A percentile compares a stretch with the other conserved stretches of the same genome.
These are phyloP conservation scores for Lasioglossum marginatum DNA, from an alignment of 2,888 invertebrate species.

Conservation along the genomic window DNA sequence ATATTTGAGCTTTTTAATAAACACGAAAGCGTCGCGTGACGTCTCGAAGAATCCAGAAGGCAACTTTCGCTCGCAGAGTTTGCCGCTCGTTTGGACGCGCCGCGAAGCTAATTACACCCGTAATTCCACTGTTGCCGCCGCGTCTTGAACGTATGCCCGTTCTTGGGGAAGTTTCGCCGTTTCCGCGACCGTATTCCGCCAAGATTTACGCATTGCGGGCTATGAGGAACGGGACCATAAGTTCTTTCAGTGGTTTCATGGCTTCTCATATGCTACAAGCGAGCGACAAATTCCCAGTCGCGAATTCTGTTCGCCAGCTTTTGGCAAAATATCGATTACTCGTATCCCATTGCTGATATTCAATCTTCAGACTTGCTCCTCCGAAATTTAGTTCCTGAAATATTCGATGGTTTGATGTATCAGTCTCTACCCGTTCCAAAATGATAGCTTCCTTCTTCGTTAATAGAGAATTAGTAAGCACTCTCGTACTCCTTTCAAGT, in stretches of 20 bases:
- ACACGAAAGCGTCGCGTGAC: not conserved
- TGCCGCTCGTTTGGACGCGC: slow-evolving; percentile 7
- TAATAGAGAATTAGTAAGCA: not conserved
- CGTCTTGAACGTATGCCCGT: slow-evolving; percentile 19
- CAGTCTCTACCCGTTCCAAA: not conserved
- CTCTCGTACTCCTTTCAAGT: not conserved
- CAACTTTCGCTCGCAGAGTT: not conserved
- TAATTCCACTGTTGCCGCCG: slow-evolving; percentile 27
- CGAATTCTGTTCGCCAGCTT: not conserved
- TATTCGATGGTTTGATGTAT: not conserved
- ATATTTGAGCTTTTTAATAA: slow-evolving; percentile 32
- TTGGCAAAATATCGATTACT: not conserved
- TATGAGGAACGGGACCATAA: slow-evolving; percentile 37
- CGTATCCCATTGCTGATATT: no score
- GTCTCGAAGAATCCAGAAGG: not conserved
- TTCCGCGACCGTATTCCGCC: slow-evolving; percentile 27
- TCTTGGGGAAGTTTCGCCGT: slow-evolving; percentile 23
- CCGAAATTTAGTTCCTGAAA: not conserved
- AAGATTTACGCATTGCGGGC: slow-evolving; percentile 59
- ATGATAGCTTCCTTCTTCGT: not conserved
- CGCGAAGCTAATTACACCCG: slow-evolving; percentile 42
- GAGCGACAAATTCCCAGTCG: slow-evolving; percentile 34
- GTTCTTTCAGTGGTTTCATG: slow-evolving; percentile 31
- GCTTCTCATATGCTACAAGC: slow-evolving; percentile 25
- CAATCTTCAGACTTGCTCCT: not conserved